A percentile compares a stretch with the other conserved stretches of the same genome.
phyloP scores from a whole-genome alignment of 2,113 vertebrate species.

The Microtus ochrogaster region DNA sequence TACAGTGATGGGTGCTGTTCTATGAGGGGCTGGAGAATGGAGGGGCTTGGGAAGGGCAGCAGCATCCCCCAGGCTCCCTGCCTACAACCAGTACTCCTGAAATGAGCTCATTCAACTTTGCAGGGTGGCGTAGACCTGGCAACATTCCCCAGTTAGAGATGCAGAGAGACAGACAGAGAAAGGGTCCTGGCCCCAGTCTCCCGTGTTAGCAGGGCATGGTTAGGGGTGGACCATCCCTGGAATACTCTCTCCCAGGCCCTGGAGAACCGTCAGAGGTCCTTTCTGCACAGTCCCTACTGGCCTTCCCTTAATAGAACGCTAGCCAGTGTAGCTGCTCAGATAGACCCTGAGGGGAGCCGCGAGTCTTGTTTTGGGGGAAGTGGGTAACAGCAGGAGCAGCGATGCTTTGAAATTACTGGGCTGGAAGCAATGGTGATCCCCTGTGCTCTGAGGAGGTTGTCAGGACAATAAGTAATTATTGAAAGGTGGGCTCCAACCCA shows the following conservation, averaged over 20 bases:
- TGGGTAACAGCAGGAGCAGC: not conserved
- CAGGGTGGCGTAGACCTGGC: not conserved
- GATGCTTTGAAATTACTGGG: not conserved
- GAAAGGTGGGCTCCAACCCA: conserved; percentile 21
- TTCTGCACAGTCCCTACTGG: not conserved
- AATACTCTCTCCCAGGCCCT: not conserved
- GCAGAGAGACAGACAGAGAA: not conserved
- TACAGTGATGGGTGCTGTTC: not conserved
- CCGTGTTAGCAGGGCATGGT: not conserved
- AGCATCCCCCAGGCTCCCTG: not conserved
- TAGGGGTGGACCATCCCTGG: not conserved
- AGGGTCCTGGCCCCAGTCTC: not conserved
- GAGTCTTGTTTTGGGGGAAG: not conserved
- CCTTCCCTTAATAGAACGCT: conserved; percentile 3
- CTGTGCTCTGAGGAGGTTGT: conserved; percentile 5
- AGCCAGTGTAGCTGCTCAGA: not conserved
- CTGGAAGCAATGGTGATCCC: not conserved
- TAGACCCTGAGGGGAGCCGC: not conserved
- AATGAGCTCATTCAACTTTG: conserved; percentile 80
- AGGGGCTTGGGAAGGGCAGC: conserved; percentile 12
- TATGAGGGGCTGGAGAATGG: not conserved
- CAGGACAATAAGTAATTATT: conserved; percentile 59
- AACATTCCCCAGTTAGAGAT: not conserved
- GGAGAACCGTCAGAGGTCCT: not conserved
- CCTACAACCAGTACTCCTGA: not conserved